Base-by-base conservation (phyloP, 2,797 vertebrate genomes). In the Falco concolor region DNA sequence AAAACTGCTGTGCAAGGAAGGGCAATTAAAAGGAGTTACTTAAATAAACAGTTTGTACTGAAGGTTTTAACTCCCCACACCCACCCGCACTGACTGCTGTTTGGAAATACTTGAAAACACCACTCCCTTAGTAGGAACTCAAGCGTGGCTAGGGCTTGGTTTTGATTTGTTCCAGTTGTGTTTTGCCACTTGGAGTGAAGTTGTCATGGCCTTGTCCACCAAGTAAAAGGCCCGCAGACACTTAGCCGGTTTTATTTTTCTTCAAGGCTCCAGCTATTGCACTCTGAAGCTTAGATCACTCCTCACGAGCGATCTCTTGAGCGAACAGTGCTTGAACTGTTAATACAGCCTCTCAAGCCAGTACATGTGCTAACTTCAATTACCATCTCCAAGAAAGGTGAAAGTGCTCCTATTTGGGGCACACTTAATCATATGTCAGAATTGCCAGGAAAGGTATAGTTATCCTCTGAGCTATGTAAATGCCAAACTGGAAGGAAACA, bases 121-220 rank as follows among this genome's bases (percentile, higher is more conserved):
- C 94, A 88, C 95, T 93, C 94, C 91, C 94, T 90, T 38, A 20
- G 50, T 7, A 90, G 90, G 93, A 96, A 90, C 96, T 90, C 36
- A 0, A 1, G 25, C 0, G 0, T 36, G 89, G 49, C 49, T 13
- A 23, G 8, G 19, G 7, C 73, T 93, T 69, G 77, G 77, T 84
- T 79, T 86, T 91, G 36, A 32, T 79, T 75, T 60, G 19, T 86
- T 91, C 64, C 40, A 20, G 44, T 92, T 87, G 54, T 83, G 64
- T 92, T 96, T 95, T 74, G 38, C 57, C 18, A 3, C 25, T 75
- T 13, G 57, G 61, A 80, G 45, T 45, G 78, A 34, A 54, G 57
- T 17, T 77, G 27, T 30, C 23, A 3, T 53, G 74, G 63, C 49
- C 49, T 91, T 53, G 52, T 57, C 80, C 38, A 10, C 25, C 17